Conservation (phyloP, 2,888 invertebrate genomes). For the Tinea trinotella region DNA sequence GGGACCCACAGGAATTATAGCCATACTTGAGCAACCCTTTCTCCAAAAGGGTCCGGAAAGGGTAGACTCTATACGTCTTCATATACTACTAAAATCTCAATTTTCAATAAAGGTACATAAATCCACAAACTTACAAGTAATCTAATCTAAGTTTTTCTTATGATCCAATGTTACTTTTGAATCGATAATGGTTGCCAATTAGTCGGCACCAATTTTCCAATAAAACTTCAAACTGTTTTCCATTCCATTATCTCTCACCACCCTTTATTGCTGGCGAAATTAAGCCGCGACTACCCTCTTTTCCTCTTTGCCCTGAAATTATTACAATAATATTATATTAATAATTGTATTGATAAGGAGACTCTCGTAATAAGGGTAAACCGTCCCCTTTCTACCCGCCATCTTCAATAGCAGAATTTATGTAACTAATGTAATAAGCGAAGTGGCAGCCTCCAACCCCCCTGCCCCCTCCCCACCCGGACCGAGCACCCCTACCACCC, state of each 20-base stretch:
- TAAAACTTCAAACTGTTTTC: conserved; percentile 73
- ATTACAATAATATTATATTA: conserved; percentile 73
- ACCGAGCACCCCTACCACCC: conserved; percentile 34
- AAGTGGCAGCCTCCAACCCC: conserved; percentile 51
- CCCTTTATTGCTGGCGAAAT: conserved; percentile 69
- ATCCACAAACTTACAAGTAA: conserved; percentile 39
- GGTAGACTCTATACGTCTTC: conserved; percentile 1
- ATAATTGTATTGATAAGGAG: conserved; percentile 74
- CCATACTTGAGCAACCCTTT: conserved; percentile 47
- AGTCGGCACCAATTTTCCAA: conserved; percentile 70
- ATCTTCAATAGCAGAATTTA: conserved; percentile 73
- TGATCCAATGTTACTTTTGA: conserved; percentile 26
- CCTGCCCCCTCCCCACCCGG: conserved; percentile 25
- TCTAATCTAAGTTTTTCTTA: neutral
- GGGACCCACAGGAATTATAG: conserved; percentile 70
- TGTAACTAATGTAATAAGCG: conserved; percentile 74
- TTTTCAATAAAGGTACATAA: conserved; percentile 11
- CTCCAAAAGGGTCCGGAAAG: conserved; percentile 4
- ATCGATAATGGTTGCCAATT: conserved; percentile 70
- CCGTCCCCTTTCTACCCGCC: conserved; percentile 71
- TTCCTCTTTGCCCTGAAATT: conserved; percentile 62
- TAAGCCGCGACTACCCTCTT: conserved; percentile 57
- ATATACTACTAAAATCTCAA: neutral
- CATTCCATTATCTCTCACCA: conserved; percentile 71
- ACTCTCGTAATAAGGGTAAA: conserved; percentile 73